A percentile compares a stretch with the other conserved stretches of the same genome.
These are phyloP conservation scores for Aplysia californica DNA, from an alignment of 1,140 invertebrate genomes.

Conservation along the genomic window DNA sequence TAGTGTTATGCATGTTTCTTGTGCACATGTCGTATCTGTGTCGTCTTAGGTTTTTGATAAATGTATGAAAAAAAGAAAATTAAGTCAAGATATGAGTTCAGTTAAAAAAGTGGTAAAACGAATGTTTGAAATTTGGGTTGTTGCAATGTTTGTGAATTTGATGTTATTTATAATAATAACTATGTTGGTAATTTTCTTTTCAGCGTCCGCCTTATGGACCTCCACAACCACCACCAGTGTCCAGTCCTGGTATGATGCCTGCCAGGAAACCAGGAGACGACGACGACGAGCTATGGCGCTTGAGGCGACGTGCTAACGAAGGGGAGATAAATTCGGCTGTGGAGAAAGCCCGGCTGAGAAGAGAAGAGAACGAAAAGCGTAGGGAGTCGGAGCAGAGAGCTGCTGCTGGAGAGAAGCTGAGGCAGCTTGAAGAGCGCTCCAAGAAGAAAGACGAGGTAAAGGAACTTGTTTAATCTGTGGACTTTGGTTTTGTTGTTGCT, in stretches of 20 bases:
- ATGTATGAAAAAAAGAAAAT: no score
- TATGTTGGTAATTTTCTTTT: no score
- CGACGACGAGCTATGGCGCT: slow-evolving; percentile 81
- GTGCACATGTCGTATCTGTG: no score
- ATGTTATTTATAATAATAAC: no score
- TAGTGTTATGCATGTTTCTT: no score
- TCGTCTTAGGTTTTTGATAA: no score
- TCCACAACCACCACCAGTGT: slow-evolving; percentile 32
- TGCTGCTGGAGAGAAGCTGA: slow-evolving; percentile 74
- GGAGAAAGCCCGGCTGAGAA: slow-evolving; percentile 80
- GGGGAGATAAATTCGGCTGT: slow-evolving; percentile 78
- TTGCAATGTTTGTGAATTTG: no score
- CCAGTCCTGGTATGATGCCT: slow-evolving; percentile 19
- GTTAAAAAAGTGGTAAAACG: no score
- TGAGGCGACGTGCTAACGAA: slow-evolving; percentile 75
- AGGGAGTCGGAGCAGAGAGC: slow-evolving; percentile 73
- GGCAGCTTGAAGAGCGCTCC: slow-evolving; percentile 74
- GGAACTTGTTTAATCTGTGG: no score
- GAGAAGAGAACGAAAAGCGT: slow-evolving; percentile 85
- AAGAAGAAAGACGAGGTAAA: slow-evolving; percentile 48
- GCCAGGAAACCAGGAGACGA: slow-evolving; percentile 60
- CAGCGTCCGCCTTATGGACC: slow-evolving; percentile 47
- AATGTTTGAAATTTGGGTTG: no score
- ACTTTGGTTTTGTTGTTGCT: no score
- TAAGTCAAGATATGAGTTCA: no score